Base-by-base conservation (phyloP, 2,888 invertebrate species). In the Diaperis boleti region DNA sequence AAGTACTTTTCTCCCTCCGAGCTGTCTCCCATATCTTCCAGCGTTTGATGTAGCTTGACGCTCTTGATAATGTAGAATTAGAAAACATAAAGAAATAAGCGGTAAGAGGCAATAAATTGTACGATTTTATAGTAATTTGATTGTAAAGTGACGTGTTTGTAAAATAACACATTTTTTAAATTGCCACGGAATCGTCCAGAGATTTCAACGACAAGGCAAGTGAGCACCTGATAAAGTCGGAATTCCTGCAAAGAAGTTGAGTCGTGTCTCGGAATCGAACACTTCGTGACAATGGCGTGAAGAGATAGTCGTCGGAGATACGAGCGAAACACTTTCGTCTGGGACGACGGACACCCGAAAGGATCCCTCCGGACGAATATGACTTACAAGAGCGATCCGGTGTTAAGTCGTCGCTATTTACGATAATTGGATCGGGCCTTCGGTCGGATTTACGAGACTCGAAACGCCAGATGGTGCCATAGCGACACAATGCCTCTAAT, bases 211-310 rank as follows among this genome's bases (percentile, higher is more conserved):
- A 69, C 66, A 59, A 63, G 26, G 3, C 37, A 37, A 60, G 60
- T 55, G 55, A 39, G 29, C 15, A 60, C 20, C 15, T 49, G 59
- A 64, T 64, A 68, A 68, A 60, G 59, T 56, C 61, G 68, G 67
- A 65, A 68, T 67, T 67, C 68, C 62, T 66, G 69, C 62, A 59
- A 54, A 50, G 59, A 65, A 59, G 65, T 50, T 17, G 57, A 67
- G 65, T 67, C 70, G 70, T 69, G 70, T 59, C 65, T 66, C 45
- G 67, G 63, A 69, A 62, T 64, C 55, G 65, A 67, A 64, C 66
- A 62, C 50, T 66, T 67, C 70, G 70, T 71, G 69, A 71, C 69
- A 68, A 66, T 61, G 61, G 59, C 49, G 59, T 45, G 57, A 59
- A 61, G 66, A 68, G 69, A 68, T 68, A 63, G 62, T 64, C 63